Conservation (phyloP, 2,888 invertebrate species). For the Pseudeuparius sepicola region DNA sequence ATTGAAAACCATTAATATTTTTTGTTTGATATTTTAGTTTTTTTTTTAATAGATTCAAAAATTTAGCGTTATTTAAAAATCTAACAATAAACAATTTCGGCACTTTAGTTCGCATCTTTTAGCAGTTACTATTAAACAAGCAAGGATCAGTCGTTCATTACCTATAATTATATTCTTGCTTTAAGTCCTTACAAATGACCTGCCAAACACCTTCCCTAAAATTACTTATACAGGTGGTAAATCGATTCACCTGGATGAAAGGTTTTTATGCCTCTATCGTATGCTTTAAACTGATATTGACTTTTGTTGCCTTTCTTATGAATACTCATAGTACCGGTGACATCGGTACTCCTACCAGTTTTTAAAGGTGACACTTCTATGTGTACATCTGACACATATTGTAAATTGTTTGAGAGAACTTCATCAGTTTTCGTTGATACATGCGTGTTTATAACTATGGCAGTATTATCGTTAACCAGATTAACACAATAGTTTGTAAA, state of each 20-base stretch:
- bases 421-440: conserved; percentile 47
- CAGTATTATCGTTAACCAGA: conserved; percentile 36
- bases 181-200: too few relatives aligned
- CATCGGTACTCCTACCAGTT: conserved; percentile 63
- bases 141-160: too few relatives aligned
- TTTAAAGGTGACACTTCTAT: conserved; percentile 56
- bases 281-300: conserved; percentile 56
- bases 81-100: too few relatives aligned
- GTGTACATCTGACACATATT: conserved; percentile 52
- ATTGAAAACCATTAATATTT: too few relatives aligned
- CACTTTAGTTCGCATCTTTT: too few relatives aligned
- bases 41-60: too few relatives aligned
- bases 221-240: conserved; percentile 29
- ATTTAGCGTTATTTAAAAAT: too few relatives aligned
- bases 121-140: too few relatives aligned
- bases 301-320: conserved; percentile 41
- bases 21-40: too few relatives aligned
- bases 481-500: conserved; percentile 43
- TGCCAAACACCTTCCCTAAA: too few relatives aligned
- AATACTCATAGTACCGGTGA: conserved; percentile 58
- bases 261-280: conserved; percentile 64
- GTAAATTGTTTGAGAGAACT: conserved; percentile 49
- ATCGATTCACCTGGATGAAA: conserved; percentile 55
- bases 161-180: too few relatives aligned
- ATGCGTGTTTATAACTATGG: conserved; percentile 50